phyloP scores from a whole-genome alignment of 2,113 vertebrate species.

The Cynoglossus semilaevis region DNA sequence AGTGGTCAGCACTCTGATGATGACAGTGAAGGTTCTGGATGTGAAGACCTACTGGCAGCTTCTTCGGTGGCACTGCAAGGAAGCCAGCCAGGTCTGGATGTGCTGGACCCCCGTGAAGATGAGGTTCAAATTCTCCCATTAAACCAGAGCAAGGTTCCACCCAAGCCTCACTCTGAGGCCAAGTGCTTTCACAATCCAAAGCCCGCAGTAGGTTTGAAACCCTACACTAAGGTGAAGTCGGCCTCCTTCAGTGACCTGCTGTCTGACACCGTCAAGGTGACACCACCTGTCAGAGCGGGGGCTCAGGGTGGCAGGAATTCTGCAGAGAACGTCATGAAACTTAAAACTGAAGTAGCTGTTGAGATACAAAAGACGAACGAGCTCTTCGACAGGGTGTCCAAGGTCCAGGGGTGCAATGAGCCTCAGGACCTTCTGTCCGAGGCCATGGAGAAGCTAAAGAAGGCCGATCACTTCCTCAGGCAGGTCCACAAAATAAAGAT shows the following conservation, averaged over 20 bases:
- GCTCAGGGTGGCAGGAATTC: neutral
- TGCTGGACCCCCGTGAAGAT: slow-evolving; percentile 41
- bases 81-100: slow-evolving; percentile 53
- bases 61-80: slow-evolving; percentile 51
- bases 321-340: slow-evolving; percentile 64
- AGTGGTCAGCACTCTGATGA: slow-evolving; percentile 72
- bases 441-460: slow-evolving; percentile 87
- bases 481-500: slow-evolving; percentile 80
- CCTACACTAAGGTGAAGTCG: slow-evolving; percentile 67
- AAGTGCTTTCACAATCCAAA: neutral
- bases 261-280: slow-evolving; percentile 38
- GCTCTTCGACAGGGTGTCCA: slow-evolving; percentile 73
- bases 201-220: slow-evolving; percentile 31
- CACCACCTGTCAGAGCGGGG: neutral
- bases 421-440: slow-evolving; percentile 80
- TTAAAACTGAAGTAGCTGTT: slow-evolving; percentile 81
- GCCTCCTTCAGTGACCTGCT: slow-evolving; percentile 84
- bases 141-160: neutral
- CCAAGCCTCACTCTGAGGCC: slow-evolving; percentile 6
- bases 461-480: slow-evolving; percentile 85
- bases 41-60: slow-evolving; percentile 52
- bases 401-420: slow-evolving; percentile 25
- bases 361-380: slow-evolving; percentile 82
- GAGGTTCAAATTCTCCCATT: slow-evolving; percentile 24
- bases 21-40: slow-evolving; percentile 59